Evolutionary conservation across 2,113 vertebrate species (phyloP).

Genomic region (Ageneiosus marmoratus): DNA sequence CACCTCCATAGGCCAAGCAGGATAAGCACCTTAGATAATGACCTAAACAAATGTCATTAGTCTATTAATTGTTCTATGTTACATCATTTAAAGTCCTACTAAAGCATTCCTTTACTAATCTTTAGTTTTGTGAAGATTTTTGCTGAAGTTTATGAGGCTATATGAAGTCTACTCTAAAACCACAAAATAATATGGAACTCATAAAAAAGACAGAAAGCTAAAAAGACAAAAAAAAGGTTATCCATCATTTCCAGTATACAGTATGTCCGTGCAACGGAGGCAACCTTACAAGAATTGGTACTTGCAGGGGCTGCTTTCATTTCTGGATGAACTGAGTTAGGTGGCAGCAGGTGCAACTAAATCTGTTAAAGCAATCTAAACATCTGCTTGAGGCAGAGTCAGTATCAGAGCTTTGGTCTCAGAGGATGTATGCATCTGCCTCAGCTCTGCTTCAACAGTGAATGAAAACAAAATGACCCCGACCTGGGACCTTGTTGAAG

Average conservation of each 20-base stretch:
- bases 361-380: conserved; percentile 39
- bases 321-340: conserved; percentile 31
- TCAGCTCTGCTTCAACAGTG: conserved; percentile 11
- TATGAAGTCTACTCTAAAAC: neutral
- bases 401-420: conserved; percentile 17
- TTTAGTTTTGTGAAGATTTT: neutral
- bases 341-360: conserved; percentile 45
- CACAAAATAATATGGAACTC: conserved; percentile 6
- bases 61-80: neutral
- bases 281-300: conserved; percentile 5
- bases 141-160: neutral
- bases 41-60: neutral
- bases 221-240: neutral
- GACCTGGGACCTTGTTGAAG: conserved; percentile 8
- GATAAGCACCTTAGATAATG: too few relatives aligned
- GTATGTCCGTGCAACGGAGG: conserved; percentile 1
- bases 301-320: conserved; percentile 23
- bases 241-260: neutral
- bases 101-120: neutral
- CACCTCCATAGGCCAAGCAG: too few relatives aligned
- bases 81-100: neutral
- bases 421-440: conserved; percentile 10
- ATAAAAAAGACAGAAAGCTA: neutral
- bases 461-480: conserved; percentile 19
- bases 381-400: conserved; percentile 42